Percentiles rank a stretch among this genome's conserved stretches.
Conservation (phyloP, 2,888 invertebrate genomes). For the Endomychus coccineus region DNA sequence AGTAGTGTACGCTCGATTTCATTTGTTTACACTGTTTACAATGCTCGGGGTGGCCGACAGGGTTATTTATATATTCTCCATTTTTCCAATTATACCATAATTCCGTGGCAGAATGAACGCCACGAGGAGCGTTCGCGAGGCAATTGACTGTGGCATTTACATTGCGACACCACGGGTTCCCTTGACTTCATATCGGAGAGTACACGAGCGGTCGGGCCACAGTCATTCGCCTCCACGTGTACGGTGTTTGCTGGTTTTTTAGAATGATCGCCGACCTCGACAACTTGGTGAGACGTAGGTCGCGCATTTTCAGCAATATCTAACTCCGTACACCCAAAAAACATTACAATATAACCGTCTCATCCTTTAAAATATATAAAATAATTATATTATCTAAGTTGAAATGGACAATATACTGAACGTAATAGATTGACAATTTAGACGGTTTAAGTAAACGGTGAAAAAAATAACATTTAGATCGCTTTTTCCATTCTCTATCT, state of each 20-base stretch:
- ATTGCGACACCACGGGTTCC: conserved; percentile 21
- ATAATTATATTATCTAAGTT: neutral
- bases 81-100: neutral
- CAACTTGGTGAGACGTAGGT: conserved; percentile 54
- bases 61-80: too few relatives aligned
- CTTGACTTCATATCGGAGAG: conserved; percentile 38
- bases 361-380: neutral
- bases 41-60: too few relatives aligned
- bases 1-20: too few relatives aligned
- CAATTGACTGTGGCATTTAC: conserved; percentile 48
- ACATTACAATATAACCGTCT: conserved; percentile 8
- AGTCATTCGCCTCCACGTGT: conserved; percentile 49
- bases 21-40: too few relatives aligned
- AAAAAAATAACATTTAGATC: too few relatives aligned
- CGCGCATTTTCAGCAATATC: too few relatives aligned
- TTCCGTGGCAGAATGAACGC: conserved; percentile 21
- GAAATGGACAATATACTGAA: neutral
- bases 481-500: too few relatives aligned
- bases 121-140: conserved; percentile 48
- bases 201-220: conserved; percentile 48
- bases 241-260: conserved; percentile 40
- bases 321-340: conserved; percentile 35
- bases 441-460: too few relatives aligned
- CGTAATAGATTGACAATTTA: too few relatives aligned
- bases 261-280: conserved; percentile 57